These are phyloP conservation scores for Bedellia somnulentella DNA, from an alignment of 2,888 invertebrate species.

Conservation along the genomic window DNA sequence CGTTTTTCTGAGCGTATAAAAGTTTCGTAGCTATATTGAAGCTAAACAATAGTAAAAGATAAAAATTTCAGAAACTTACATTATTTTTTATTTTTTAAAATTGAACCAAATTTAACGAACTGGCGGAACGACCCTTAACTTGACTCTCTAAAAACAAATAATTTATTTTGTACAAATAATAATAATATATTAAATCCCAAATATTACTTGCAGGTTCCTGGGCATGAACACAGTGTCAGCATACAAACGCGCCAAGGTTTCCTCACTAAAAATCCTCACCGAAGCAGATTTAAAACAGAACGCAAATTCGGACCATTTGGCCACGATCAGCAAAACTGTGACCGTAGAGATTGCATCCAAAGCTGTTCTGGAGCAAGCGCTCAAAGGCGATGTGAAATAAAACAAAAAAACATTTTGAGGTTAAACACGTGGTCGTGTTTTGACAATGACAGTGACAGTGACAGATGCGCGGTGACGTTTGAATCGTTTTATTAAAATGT, in stretches of 20 bases:
- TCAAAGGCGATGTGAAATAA: conserved; percentile 35
- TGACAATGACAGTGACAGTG: background rate
- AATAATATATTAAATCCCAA: background rate
- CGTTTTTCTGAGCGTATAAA: too few relatives aligned
- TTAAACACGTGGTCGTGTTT: background rate
- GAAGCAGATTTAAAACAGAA: conserved; percentile 18
- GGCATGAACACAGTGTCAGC: conserved; percentile 86
- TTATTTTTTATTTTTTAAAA: too few relatives aligned
- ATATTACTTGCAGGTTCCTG: conserved; percentile 66
- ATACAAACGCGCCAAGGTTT: conserved; percentile 89
- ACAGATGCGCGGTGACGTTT: background rate
- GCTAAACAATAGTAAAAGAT: too few relatives aligned
- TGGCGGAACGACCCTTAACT: too few relatives aligned
- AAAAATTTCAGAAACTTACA: too few relatives aligned
- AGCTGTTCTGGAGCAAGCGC: conserved; percentile 33
- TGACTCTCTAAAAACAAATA: too few relatives aligned
- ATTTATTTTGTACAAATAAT: too few relatives aligned
- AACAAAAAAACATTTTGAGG: background rate
- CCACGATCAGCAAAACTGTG: conserved; percentile 51
- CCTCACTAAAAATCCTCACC: conserved; percentile 73
- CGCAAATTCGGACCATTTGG: conserved; percentile 24
- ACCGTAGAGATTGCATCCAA: conserved; percentile 52
- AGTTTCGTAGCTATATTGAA: too few relatives aligned
- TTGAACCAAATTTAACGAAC: too few relatives aligned
- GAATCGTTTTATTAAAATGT: conserved; percentile 1